Evolutionary conservation across 1,140 invertebrate species (phyloP).

Genomic region (Drepana arcuata): DNA sequence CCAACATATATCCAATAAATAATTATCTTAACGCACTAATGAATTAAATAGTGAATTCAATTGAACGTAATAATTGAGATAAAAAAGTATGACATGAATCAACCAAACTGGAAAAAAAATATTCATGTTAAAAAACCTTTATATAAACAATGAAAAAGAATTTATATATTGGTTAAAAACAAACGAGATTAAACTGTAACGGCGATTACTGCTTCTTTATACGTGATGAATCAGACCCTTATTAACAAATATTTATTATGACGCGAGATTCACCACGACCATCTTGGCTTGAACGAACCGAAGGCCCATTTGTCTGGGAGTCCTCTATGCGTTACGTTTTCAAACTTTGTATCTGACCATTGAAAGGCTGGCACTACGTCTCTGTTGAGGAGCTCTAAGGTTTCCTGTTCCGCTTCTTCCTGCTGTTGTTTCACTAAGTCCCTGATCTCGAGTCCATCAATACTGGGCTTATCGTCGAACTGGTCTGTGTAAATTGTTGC

Average conservation of each 20-base stretch:
- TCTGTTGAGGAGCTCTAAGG: slow-evolving; percentile 45
- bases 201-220: too few relatives aligned
- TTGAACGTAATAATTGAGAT: too few relatives aligned
- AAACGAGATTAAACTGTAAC: too few relatives aligned
- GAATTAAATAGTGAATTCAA: too few relatives aligned
- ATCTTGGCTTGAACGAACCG: slow-evolving; percentile 43
- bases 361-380: slow-evolving; percentile 53
- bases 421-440: slow-evolving; percentile 47
- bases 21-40: too few relatives aligned
- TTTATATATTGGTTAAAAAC: too few relatives aligned
- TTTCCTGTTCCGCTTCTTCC: slow-evolving; percentile 49
- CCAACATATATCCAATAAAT: slow-evolving; percentile 24
- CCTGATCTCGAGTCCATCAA: slow-evolving; percentile 44
- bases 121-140: too few relatives aligned
- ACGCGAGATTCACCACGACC: slow-evolving; percentile 60
- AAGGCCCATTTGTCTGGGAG: slow-evolving; percentile 64
- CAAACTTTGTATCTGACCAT: slow-evolving; percentile 60
- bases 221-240: too few relatives aligned
- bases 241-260: slow-evolving; percentile 16
- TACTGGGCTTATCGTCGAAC: slow-evolving; percentile 44
- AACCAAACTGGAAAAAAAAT: too few relatives aligned
- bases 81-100: too few relatives aligned
- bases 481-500: slow-evolving; percentile 52
- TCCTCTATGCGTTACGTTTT: slow-evolving; percentile 36
- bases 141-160: slow-evolving; percentile 7